Base-by-base conservation (phyloP, 2,113 vertebrate species). In the Phylloscopus trochilus region DNA sequence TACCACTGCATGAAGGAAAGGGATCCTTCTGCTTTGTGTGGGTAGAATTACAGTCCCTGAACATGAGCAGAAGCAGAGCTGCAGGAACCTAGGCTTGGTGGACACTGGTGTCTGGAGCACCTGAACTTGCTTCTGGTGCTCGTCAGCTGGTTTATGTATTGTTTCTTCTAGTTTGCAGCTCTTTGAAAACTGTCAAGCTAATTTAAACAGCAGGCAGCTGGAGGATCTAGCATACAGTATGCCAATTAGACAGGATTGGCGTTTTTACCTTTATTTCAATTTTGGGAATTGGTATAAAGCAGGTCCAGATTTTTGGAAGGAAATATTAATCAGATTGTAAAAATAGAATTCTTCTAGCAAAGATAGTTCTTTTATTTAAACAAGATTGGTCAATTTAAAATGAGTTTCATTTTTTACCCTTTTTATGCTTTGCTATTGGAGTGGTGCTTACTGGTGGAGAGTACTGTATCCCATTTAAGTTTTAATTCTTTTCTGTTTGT, bases 401-500 rank as follows among this genome's bases (percentile, higher is more conserved):
- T 72, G 8, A 2, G 20, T 77, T 95, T 88, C 4, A n/a, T 51
- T 94, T 93, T 90, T 92, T 83, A 77, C 21, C 21, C 15, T 69
- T 73, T 62, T 80, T 41, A 7, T 79, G n/a, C 75, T 90, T 76
- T 1, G 1, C 31, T 46, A 2, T 31, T 76, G 14, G 66, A 59
- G 13, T 58, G 26, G 16, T 87, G 9, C 43, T 63, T 94, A n/a
- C 41, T 92, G 51, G 33, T 14, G 35, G 49, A 58, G 31, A 77
- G 39, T 63, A 44, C 35, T 72, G 22, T 59, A 53, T 69, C 14
- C 41, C 31, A 19, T 79, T 82, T 66, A 70, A 67, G 28, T 67
- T 92, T 91, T 72, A 82, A 39, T 93, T 77, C 20, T 77, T 93
- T 93, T 92, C 52, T 83, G 46, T 93, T 93, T 93, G 53, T 83